phyloP scores from a whole-genome alignment of 2,113 vertebrate genomes.

The Myotis brandtii region DNA sequence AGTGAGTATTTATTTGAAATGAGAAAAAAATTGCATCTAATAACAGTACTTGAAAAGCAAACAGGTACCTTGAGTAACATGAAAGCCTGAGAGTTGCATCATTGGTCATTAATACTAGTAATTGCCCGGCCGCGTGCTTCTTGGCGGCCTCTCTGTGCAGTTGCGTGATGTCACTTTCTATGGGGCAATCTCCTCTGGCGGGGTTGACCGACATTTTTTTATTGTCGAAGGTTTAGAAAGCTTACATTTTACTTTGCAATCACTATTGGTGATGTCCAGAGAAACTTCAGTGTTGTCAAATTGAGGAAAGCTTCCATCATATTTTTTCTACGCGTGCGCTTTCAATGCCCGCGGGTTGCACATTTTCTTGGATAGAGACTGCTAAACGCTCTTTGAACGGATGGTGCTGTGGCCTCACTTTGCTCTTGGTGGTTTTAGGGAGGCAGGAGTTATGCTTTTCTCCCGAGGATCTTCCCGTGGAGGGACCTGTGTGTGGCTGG shows the following conservation, averaged over 20 bases:
- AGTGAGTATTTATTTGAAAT: background rate
- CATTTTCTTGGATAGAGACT: background rate
- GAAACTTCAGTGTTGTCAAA: background rate
- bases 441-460: background rate
- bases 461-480: background rate
- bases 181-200: background rate
- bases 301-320: background rate
- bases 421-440: background rate
- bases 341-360: background rate
- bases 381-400: background rate
- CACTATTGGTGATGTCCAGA: background rate
- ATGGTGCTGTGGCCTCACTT: background rate
- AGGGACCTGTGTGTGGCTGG: background rate
- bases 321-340: background rate
- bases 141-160: background rate
- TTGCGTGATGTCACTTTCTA: fast-evolving
- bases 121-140: background rate
- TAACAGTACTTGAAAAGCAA: background rate
- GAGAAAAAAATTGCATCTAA: background rate
- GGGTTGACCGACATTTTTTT: too few species aligned
- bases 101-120: too few species aligned
- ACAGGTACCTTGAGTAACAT: too few species aligned
- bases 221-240: background rate
- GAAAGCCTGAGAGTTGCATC: background rate
- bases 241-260: background rate